phyloP scores from a whole-genome alignment of 2,888 invertebrate genomes.

The Meta bourneti region DNA sequence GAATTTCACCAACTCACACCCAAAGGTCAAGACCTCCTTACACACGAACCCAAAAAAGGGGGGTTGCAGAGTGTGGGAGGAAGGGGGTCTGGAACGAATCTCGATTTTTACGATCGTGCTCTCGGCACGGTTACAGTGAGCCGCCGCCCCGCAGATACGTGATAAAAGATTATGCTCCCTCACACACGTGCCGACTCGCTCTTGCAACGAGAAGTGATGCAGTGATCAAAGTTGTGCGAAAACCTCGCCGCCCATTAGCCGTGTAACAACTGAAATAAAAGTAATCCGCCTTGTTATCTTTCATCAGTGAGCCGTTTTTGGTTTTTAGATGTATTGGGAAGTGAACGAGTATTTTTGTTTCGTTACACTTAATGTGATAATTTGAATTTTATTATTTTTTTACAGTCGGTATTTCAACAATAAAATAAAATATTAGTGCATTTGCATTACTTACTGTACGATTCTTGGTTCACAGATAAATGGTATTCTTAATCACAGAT shows the following conservation, averaged over 20 bases:
- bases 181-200: slow-evolving; percentile 14
- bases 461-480: no score
- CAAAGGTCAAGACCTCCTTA: no score
- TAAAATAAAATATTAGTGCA: no score
- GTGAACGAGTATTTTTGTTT: no score
- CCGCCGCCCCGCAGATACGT: slow-evolving; percentile 27
- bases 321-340: background rate
- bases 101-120: slow-evolving; percentile 36
- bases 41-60: background rate
- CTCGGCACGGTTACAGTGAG: slow-evolving; percentile 3
- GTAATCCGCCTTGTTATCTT: background rate
- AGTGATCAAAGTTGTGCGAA: no score
- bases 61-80: background rate
- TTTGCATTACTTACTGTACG: no score
- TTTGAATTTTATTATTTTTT: no score
- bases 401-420: no score
- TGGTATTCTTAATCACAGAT: no score
- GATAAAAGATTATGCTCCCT: slow-evolving; percentile 25
- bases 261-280: background rate
- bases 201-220: background rate
- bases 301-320: background rate
- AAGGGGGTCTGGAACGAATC: slow-evolving; percentile 11
- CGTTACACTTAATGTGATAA: no score
- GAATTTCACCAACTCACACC: no score
- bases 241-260: background rate